A percentile compares a stretch with the other conserved stretches of the same genome.
Evolutionary conservation across 2,888 invertebrate species (phyloP).

Genomic region (Drosophila borealis): DNA sequence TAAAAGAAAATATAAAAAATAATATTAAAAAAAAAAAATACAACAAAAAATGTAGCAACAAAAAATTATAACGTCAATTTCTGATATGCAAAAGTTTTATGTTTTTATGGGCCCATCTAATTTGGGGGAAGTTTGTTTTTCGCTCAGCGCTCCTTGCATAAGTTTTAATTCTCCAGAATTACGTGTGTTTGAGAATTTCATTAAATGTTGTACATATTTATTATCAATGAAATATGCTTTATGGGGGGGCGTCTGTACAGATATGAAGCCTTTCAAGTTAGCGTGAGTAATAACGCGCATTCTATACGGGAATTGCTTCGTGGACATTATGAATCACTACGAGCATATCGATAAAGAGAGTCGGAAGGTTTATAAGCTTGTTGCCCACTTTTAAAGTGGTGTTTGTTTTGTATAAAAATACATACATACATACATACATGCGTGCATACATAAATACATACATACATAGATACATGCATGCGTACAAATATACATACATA

Average conservation of each 20-base stretch:
- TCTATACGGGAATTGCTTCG: not conserved
- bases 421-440: too few species aligned
- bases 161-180: too few species aligned
- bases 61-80: slow-evolving; percentile 30
- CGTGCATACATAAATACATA: too few species aligned
- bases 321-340: slow-evolving; percentile 6
- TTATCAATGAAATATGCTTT: too few species aligned
- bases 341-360: not conserved
- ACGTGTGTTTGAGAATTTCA: too few species aligned
- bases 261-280: not conserved
- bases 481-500: too few species aligned
- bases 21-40: not conserved
- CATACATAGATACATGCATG: too few species aligned
- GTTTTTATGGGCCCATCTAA: not conserved
- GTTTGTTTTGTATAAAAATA: too few species aligned
- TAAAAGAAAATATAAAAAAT: slow-evolving; percentile 3
- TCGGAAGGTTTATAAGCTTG: not conserved
- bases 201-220: too few species aligned
- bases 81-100: slow-evolving; percentile 31
- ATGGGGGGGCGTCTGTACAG: not conserved
- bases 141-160: not conserved
- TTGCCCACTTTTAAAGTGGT: too few species aligned
- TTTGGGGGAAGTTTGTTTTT: slow-evolving; percentile 1
- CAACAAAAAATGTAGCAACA: slow-evolving; percentile 15
- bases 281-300: slow-evolving; percentile 3